Conservation (phyloP, 2,113 vertebrate genomes). For the Falco punctatus region DNA sequence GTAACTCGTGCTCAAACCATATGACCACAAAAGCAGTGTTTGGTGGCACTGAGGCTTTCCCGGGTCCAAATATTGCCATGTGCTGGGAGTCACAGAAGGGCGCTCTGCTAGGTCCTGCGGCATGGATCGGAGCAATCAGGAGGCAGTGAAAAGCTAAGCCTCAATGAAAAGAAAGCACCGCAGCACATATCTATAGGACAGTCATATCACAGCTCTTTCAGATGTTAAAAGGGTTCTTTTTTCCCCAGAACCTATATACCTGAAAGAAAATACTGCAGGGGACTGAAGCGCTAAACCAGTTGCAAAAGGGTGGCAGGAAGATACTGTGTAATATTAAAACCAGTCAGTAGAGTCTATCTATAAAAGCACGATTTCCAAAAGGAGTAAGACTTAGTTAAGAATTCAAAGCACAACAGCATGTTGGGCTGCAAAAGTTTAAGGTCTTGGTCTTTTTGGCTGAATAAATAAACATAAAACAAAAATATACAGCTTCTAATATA, state of each 20-base stretch:
- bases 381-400: not conserved
- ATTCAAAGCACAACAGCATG: not conserved
- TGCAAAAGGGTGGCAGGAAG: not conserved
- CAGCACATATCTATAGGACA: not conserved
- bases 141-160: not conserved
- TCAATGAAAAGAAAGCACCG: not conserved
- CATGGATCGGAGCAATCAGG: fast-evolving
- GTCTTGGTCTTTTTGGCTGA: not conserved
- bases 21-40: not conserved
- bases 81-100: not conserved
- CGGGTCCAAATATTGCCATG: not conserved
- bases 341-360: not conserved
- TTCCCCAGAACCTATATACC: not conserved
- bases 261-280: not conserved
- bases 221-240: not conserved
- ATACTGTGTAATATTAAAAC: not conserved
- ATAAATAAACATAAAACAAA: not conserved
- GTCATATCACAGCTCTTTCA: not conserved
- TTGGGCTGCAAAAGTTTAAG: not conserved
- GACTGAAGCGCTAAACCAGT: not conserved
- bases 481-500: not conserved
- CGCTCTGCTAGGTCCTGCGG: not conserved
- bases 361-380: not conserved
- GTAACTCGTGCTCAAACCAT: not conserved
- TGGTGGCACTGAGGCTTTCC: not conserved